Evolutionary conservation across 64 coral and sea anemone genomes (phyloP).

Genomic region (Catalaphyllia jardinei): DNA sequence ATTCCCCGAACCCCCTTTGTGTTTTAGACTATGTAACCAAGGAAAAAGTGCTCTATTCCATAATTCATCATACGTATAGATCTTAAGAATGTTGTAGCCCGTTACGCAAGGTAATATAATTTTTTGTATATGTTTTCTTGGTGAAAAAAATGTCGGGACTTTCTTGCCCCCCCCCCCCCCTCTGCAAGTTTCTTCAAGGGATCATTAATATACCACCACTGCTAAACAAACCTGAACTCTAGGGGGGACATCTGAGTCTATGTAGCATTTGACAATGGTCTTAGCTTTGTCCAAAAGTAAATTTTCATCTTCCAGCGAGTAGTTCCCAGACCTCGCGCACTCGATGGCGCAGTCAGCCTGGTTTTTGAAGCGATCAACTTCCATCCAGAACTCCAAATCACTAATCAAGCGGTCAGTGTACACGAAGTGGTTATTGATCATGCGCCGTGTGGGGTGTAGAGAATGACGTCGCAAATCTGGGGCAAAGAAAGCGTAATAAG

Average conservation of each 20-base stretch:
- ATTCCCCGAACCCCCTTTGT: no score
- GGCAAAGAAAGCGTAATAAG: not conserved
- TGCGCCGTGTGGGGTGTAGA: constrained; percentile 62
- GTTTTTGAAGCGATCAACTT: constrained; percentile 82
- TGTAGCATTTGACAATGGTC: constrained; percentile 75
- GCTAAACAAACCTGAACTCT: constrained; percentile 67
- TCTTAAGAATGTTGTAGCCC: no score
- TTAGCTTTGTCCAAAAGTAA: constrained; percentile 78
- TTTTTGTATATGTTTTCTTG: no score
- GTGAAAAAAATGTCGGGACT: not conserved
- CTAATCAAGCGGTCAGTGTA: constrained; percentile 67
- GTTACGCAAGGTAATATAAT: no score
- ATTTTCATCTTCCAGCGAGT: constrained; percentile 85
- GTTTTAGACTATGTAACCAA: no score
- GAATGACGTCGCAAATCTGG: constrained; percentile 62
- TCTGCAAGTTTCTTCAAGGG: not conserved
- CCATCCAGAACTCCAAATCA: constrained; percentile 94
- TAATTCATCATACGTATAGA: no score
- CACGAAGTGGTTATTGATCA: constrained; percentile 89
- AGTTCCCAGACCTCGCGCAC: constrained; percentile 87
- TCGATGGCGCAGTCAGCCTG: constrained; percentile 77
- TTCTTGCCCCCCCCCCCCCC: no score
- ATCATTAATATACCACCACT: not conserved
- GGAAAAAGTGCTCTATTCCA: no score
- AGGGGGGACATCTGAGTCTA: constrained; percentile 88